A percentile compares a stretch with the other conserved stretches of the same genome.
Evolutionary conservation across 1,140 invertebrate species (phyloP).

Genomic region (Drosophila grimshawi): DNA sequence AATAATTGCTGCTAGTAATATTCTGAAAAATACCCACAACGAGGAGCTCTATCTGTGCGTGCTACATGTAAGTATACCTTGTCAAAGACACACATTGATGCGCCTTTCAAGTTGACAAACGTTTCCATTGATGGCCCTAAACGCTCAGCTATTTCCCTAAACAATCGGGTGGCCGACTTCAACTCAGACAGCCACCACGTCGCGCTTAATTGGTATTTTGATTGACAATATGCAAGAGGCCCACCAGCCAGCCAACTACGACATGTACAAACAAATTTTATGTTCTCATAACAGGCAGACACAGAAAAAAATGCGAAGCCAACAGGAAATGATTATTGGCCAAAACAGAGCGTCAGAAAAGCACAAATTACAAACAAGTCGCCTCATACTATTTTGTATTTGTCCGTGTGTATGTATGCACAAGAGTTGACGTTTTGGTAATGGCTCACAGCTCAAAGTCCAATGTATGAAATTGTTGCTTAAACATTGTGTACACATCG

Average conservation of each 20-base stretch:
- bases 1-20: constrained; percentile 79
- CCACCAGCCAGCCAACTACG: constrained; percentile 25
- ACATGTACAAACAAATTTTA: constrained; percentile 24
- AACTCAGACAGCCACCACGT: constrained; percentile 46
- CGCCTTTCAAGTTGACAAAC: constrained; percentile 38
- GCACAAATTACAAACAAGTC: constrained; percentile 14
- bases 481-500: constrained; percentile 40
- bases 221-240: constrained; percentile 80
- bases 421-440: background rate
- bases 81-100: background rate
- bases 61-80: constrained; percentile 77
- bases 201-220: constrained; percentile 84
- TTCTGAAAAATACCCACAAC: constrained; percentile 74
- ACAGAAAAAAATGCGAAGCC: constrained; percentile 27
- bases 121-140: constrained; percentile 40
- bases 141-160: constrained; percentile 35
- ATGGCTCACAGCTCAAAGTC: constrained; percentile 9
- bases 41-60: constrained; percentile 79
- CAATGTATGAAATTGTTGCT: constrained; percentile 49
- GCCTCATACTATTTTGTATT: background rate
- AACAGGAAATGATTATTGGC: constrained; percentile 67
- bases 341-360: constrained; percentile 37
- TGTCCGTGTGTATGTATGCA: background rate
- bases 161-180: constrained; percentile 36
- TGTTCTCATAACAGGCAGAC: constrained; percentile 69